These are phyloP conservation scores for Bubo blakistoni DNA, from an alignment of 2,113 vertebrate genomes.

Conservation along the genomic window DNA sequence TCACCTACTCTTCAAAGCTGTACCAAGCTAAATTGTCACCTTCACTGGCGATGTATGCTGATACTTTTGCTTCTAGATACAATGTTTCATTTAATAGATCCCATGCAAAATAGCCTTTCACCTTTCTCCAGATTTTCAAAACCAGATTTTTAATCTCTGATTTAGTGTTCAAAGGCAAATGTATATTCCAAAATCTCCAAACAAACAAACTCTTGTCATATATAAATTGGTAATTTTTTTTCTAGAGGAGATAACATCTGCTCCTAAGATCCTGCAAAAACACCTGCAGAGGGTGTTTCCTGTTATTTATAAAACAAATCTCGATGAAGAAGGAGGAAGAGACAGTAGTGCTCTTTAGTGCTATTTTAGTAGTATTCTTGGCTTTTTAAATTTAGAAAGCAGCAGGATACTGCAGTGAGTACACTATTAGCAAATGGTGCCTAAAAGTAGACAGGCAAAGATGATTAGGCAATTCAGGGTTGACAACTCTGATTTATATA, in stretches of 20 bases:
- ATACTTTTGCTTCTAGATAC: not conserved
- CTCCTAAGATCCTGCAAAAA: not conserved
- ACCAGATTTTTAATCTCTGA: not conserved
- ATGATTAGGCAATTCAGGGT: not conserved
- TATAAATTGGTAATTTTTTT: not conserved
- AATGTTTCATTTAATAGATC: not conserved
- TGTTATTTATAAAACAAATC: conserved; percentile 2
- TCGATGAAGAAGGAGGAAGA: not conserved
- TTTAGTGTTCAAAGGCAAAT: not conserved
- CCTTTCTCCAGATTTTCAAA: not conserved
- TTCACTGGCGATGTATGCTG: not conserved
- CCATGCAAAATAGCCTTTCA: not conserved
- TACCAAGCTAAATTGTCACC: not conserved
- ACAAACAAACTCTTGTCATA: not conserved
- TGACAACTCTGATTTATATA: not conserved
- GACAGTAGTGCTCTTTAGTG: not conserved
- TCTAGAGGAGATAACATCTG: not conserved
- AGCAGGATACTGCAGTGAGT: not conserved
- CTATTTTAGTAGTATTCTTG: not conserved
- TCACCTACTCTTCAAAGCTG: not conserved
- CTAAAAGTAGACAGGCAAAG: not conserved
- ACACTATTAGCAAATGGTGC: not conserved
- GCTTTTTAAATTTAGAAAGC: conserved; percentile 21
- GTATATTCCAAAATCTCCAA: not conserved
- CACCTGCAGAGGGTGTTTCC: not conserved